Percentiles rank a stretch among this genome's conserved stretches.
phyloP scores from a whole-genome alignment of 2,888 invertebrate genomes.

The Agrotis ipsilon region DNA sequence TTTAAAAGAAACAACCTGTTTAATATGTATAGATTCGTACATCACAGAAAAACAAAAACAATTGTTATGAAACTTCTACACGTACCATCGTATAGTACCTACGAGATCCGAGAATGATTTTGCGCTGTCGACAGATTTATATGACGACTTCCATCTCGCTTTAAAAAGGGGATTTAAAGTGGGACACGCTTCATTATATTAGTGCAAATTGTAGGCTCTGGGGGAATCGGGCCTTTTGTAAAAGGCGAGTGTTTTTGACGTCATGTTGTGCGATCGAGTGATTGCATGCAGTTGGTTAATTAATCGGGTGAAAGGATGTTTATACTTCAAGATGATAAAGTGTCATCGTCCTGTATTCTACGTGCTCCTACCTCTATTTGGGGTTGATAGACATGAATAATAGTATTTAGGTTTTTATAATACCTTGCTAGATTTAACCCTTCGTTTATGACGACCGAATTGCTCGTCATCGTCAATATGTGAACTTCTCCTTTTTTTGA shows the following conservation, averaged over 20 bases:
- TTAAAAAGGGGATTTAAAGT: slow-evolving; percentile 62
- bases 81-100: not conserved
- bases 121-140: slow-evolving; percentile 57
- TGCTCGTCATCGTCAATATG: no score
- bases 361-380: not conserved
- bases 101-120: slow-evolving; percentile 48
- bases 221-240: slow-evolving; percentile 16
- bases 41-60: no score
- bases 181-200: slow-evolving; percentile 60
- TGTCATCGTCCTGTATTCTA: not conserved
- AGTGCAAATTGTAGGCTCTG: slow-evolving; percentile 51
- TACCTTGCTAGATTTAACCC: no score
- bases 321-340: not conserved
- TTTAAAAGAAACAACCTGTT: no score
- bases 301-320: slow-evolving; percentile 2
- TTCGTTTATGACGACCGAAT: no score
- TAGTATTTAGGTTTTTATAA: not conserved
- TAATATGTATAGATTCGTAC: no score
- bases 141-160: slow-evolving; percentile 55
- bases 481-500: no score
- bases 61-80: slow-evolving; percentile 29
- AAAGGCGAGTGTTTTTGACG: slow-evolving; percentile 23
- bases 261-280: slow-evolving; percentile 17
- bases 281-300: slow-evolving; percentile 6
- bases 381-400: not conserved